phyloP scores from a whole-genome alignment of 2,113 vertebrate species.

The Sebastes schlegelii region DNA sequence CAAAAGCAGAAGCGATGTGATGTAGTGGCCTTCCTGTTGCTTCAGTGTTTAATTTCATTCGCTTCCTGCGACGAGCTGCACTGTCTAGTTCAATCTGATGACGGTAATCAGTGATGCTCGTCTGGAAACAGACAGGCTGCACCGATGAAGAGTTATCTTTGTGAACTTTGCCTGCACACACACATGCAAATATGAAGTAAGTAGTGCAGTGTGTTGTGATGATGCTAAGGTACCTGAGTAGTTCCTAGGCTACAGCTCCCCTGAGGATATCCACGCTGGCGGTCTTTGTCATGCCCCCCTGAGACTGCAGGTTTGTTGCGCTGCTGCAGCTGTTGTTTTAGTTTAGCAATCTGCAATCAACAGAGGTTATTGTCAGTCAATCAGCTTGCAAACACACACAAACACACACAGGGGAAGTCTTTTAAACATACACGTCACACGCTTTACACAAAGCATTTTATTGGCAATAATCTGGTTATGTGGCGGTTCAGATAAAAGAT shows the following conservation, averaged over 20 bases:
- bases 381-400: not conserved
- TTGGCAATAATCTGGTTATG: not conserved
- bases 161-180: not conserved
- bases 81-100: not conserved
- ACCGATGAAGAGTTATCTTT: not conserved
- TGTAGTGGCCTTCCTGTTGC: constrained; percentile 78
- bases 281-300: constrained; percentile 84
- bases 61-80: constrained; percentile 65
- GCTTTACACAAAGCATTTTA: not conserved
- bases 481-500: not conserved
- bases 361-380: constrained; percentile 48
- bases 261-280: constrained; percentile 77
- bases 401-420: not conserved
- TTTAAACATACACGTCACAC: not conserved
- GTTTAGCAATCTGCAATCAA: constrained; percentile 85
- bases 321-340: constrained; percentile 91
- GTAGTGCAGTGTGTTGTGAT: constrained; percentile 16
- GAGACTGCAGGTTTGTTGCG: constrained; percentile 80
- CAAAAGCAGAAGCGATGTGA: constrained; percentile 70
- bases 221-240: constrained; percentile 64
- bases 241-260: constrained; percentile 78
- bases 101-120: not conserved
- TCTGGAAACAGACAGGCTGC: not conserved
- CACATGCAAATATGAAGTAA: not conserved
- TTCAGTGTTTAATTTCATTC: constrained; percentile 64